Conservation (phyloP, 2,113 vertebrate genomes). For the Prunella himalayana region DNA sequence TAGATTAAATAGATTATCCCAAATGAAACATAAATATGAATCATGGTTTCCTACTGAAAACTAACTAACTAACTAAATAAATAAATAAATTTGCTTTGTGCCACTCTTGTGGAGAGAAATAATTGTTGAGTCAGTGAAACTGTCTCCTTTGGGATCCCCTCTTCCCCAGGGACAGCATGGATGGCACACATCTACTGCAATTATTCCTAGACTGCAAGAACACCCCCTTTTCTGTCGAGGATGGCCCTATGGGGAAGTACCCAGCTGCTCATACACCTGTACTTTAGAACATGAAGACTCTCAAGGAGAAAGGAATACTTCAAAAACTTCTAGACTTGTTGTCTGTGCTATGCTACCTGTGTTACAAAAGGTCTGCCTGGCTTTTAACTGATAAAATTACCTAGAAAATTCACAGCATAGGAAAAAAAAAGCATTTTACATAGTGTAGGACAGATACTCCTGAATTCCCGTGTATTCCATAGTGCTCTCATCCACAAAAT, state of each 20-base stretch:
- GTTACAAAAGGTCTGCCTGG: not conserved
- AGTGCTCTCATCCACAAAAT: not conserved
- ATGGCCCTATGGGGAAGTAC: not conserved
- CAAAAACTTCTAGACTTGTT: not conserved
- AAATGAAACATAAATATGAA: not conserved
- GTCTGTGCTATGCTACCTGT: not conserved
- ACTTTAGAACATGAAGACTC: not conserved
- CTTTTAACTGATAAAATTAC: not conserved
- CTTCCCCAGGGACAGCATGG: rapidly evolving
- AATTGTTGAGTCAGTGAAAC: not conserved
- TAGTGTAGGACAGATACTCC: not conserved
- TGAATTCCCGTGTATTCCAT: not conserved
- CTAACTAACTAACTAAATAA: not conserved
- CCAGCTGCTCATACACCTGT: not conserved
- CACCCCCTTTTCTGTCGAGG: not conserved
- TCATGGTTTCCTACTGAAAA: not conserved
- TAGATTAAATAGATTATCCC: not conserved
- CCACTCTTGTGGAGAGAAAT: not conserved
- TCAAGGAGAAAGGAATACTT: not conserved
- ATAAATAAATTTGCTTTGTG: not conserved
- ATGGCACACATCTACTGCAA: not conserved
- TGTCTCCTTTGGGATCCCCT: not conserved
- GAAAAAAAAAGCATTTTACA: not conserved
- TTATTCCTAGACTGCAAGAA: not conserved
- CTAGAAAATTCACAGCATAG: not conserved